Evolutionary conservation across 1,140 invertebrate genomes (phyloP).

Genomic region (Euura lappo): DNA sequence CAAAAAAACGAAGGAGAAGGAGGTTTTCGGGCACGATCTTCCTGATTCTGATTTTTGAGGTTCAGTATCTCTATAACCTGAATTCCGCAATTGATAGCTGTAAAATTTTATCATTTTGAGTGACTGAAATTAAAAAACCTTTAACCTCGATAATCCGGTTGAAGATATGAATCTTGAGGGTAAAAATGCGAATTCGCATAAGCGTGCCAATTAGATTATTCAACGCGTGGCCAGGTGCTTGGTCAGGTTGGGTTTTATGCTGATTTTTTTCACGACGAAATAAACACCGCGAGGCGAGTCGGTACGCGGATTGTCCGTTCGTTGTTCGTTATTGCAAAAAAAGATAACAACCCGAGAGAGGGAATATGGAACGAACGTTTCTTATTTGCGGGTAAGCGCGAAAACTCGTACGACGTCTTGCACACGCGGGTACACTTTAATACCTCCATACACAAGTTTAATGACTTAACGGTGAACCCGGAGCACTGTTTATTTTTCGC

Average conservation of each 20-base stretch:
- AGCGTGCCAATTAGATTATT: slow-evolving; percentile 5
- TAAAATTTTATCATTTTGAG: too few species aligned
- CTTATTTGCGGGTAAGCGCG: background rate
- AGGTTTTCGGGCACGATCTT: too few species aligned
- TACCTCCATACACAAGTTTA: background rate
- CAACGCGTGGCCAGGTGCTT: background rate
- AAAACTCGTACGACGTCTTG: background rate
- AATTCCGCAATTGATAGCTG: too few species aligned
- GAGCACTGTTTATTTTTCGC: slow-evolving; percentile 29
- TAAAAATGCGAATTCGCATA: too few species aligned
- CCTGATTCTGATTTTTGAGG: too few species aligned
- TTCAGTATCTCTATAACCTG: too few species aligned
- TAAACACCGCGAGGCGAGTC: background rate
- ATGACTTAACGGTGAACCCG: slow-evolving; percentile 11
- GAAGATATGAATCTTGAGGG: too few species aligned
- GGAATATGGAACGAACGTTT: slow-evolving; percentile 3
- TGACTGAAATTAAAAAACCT: too few species aligned
- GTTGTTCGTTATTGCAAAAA: background rate
- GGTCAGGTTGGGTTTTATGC: background rate
- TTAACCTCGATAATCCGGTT: too few species aligned
- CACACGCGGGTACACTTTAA: too few species aligned
- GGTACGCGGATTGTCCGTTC: background rate
- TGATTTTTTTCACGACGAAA: background rate
- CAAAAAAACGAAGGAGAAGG: too few species aligned
- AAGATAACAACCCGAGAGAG: background rate